Conservation (phyloP, 2,797 vertebrate genomes). For the Phalloptychus januarius region DNA sequence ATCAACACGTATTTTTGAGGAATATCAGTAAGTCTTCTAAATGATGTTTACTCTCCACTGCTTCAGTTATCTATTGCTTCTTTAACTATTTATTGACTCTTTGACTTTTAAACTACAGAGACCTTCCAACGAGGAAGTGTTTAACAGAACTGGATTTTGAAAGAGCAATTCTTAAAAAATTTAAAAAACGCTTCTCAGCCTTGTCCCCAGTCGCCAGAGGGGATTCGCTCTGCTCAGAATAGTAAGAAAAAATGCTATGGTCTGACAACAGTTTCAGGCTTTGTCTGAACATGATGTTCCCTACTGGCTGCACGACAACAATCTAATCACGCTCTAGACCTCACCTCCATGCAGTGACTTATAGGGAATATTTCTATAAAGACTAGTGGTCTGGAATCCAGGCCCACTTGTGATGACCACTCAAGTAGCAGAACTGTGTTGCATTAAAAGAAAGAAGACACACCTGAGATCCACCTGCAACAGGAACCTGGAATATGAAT, state of each 20-base stretch:
- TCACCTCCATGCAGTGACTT: conserved; percentile 40
- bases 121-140: conserved; percentile 10
- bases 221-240: conserved; percentile 25
- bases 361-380: conserved; percentile 67
- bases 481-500: conserved; percentile 91
- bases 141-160: conserved; percentile 7
- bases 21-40: background rate
- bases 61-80: background rate
- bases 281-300: conserved; percentile 37
- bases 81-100: conserved; percentile 11
- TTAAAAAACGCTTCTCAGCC: conserved; percentile 15
- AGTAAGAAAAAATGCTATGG: conserved; percentile 29
- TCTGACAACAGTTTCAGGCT: conserved; percentile 46
- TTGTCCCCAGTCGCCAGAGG: conserved; percentile 12
- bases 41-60: background rate
- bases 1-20: background rate
- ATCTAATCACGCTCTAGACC: conserved; percentile 36
- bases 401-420: conserved; percentile 40
- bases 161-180: conserved; percentile 23
- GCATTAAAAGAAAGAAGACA: conserved; percentile 56
- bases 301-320: conserved; percentile 39
- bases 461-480: conserved; percentile 96
- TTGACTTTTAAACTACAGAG: conserved; percentile 13
- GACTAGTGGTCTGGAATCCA: conserved; percentile 51
- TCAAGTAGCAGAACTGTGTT: conserved; percentile 59